phyloP scores from a whole-genome alignment of 2,797 vertebrate species.

The Onychomys torridus region DNA sequence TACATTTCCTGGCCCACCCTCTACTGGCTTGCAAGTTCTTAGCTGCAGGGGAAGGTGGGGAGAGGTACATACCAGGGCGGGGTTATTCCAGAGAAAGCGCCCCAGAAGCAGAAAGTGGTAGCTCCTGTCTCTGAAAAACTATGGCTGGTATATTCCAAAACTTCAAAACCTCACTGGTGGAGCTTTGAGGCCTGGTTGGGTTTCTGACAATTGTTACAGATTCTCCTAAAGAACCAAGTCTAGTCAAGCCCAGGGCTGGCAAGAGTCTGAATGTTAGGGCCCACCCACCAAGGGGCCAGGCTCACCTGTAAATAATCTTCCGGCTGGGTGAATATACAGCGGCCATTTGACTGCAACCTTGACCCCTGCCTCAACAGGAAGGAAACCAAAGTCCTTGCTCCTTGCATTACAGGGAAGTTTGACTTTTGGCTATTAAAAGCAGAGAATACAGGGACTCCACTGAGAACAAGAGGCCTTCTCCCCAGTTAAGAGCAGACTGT shows the following conservation, averaged over 20 bases:
- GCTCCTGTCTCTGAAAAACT: background rate
- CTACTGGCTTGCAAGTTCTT: background rate
- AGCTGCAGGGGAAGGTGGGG: constrained; percentile 42
- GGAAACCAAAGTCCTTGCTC: constrained; percentile 61
- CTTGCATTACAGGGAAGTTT: background rate
- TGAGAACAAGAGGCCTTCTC: background rate
- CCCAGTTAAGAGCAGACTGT: background rate
- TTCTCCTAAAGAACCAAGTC: background rate
- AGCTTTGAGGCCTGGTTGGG: background rate
- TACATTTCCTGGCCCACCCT: background rate
- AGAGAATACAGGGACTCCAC: background rate
- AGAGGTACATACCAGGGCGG: constrained; percentile 57
- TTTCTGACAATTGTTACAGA: background rate
- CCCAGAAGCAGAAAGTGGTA: background rate
- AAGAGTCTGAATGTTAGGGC: background rate
- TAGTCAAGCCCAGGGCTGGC: background rate
- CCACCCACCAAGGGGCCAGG: background rate
- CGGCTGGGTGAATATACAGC: background rate
- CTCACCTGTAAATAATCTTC: background rate
- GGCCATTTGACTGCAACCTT: background rate
- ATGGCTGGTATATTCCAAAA: background rate
- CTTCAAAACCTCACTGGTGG: background rate
- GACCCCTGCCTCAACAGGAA: background rate
- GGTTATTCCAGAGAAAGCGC: background rate
- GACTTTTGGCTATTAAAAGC: constrained; percentile 10